Conservation (phyloP, 2,888 invertebrate genomes). For the Acrocyrtus sp. region DNA sequence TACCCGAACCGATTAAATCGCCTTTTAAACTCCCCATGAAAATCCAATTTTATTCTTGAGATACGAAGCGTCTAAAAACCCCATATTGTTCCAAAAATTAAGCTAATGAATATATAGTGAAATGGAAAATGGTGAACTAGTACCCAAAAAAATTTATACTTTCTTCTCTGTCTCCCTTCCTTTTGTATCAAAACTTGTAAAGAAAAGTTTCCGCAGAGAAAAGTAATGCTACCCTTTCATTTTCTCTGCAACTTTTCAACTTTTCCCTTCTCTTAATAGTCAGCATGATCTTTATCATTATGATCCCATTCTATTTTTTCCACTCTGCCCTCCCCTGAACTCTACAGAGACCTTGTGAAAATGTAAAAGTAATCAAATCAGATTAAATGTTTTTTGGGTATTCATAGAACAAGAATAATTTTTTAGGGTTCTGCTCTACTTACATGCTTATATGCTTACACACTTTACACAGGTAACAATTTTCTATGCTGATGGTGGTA, state of each 20-base stretch:
- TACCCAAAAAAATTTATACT: background rate
- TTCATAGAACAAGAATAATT: too few relatives aligned
- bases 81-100: constrained; percentile 14
- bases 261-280: constrained; percentile 2
- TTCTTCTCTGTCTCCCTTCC: background rate
- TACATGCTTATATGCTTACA: too few relatives aligned
- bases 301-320: background rate
- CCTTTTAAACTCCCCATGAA: constrained; percentile 13
- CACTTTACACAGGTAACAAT: too few relatives aligned
- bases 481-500: too few relatives aligned
- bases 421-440: too few relatives aligned
- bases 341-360: too few relatives aligned
- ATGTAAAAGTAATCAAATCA: too few relatives aligned
- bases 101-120: constrained; percentile 32
- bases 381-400: too few relatives aligned
- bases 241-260: background rate
- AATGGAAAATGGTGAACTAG: constrained; percentile 6
- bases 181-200: too few relatives aligned
- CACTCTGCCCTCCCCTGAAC: too few relatives aligned
- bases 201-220: too few relatives aligned
- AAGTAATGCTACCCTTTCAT: too few relatives aligned
- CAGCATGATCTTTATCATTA: constrained; percentile 37
- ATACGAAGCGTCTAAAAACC: background rate
- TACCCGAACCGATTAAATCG: constrained; percentile 21
- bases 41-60: constrained; percentile 19